Conservation (phyloP, 2,888 invertebrate species). For the Drepanosiphum platanoidis region DNA sequence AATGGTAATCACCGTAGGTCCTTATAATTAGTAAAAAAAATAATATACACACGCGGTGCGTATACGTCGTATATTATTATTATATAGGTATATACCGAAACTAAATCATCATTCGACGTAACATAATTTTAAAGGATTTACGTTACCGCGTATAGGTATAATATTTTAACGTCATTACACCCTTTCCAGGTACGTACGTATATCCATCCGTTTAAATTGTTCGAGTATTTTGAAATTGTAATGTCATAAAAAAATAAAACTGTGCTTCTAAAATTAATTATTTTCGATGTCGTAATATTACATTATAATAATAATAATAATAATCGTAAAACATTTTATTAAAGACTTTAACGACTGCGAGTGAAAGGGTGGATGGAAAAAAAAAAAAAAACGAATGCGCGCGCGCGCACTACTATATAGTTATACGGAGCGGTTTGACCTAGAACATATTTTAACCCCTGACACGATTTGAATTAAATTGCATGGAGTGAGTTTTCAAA, state of each 20-base stretch:
- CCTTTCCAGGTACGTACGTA: background rate
- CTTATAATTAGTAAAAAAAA: background rate
- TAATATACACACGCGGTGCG: background rate
- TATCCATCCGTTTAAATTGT: too few species aligned
- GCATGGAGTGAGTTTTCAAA: background rate
- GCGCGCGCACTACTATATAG: background rate
- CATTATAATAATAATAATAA: background rate
- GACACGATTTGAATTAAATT: slow-evolving; percentile 13
- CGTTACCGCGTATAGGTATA: background rate
- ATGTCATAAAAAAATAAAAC: background rate
- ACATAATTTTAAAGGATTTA: background rate
- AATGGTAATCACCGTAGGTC: background rate
- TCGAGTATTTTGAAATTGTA: background rate
- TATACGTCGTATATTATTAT: too few species aligned
- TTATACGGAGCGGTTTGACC: background rate
- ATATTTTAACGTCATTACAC: background rate
- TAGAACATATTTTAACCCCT: slow-evolving; percentile 26
- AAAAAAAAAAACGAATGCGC: background rate
- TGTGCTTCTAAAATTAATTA: background rate
- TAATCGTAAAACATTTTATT: background rate
- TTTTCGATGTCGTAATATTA: slow-evolving; percentile 7
- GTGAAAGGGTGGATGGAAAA: slow-evolving; percentile 10
- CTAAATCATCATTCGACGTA: background rate
- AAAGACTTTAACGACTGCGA: background rate
- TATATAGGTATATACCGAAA: too few species aligned